Base-by-base conservation (phyloP, 2,797 vertebrate genomes). In the Vespertilio murinus region DNA sequence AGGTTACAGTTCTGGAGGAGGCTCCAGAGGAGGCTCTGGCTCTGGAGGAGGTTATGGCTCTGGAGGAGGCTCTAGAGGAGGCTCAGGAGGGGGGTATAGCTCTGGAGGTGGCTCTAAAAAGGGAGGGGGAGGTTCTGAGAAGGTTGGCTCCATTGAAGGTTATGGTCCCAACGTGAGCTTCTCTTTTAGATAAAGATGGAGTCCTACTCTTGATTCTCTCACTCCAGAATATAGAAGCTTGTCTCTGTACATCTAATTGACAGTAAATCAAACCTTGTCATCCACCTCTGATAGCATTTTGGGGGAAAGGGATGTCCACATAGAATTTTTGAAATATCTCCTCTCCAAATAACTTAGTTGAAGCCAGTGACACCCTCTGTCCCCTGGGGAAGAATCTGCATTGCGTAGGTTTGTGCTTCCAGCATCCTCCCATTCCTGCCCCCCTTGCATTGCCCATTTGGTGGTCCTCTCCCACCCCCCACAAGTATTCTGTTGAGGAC, bases 151-250 rank as follows among this genome's bases (percentile, higher is more conserved):
- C 3, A 83, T 25, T 25, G 94, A 95, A 90, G 42, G 25, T 33
- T 93, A 54, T 5, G 8, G 40, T 52, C 90, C 96, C 13, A 65
- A 59, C 0, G 91, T 94, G 49, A 88, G 78, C 82, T 90, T 96
- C 54, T 88, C 95, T 82, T 96, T 95, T 54, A 96, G 96, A 97
- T 97, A 96, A 97, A 92, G 40, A 61, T 33, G 42, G 45, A 35
- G 23, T 23, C 71, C 1, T 14, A 0, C 10, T 84, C 35, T 54
- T 10, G 16, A 56, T 10, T 38, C 61, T 95, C 84, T 54, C 40
- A 13, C 56, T 95, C 65, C 54, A 94, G 90, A 95, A 95, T 56
- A 52, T 71, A 93, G 82, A 85, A 88, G 13, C 59, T 75, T 92
- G 54, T 85, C 59, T 94, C 79, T 89, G 35, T 59, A 80, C 35